A percentile compares a stretch with the other conserved stretches of the same genome.
Evolutionary conservation across 2,888 invertebrate species (phyloP).

Genomic region (Eristalis intricaria): DNA sequence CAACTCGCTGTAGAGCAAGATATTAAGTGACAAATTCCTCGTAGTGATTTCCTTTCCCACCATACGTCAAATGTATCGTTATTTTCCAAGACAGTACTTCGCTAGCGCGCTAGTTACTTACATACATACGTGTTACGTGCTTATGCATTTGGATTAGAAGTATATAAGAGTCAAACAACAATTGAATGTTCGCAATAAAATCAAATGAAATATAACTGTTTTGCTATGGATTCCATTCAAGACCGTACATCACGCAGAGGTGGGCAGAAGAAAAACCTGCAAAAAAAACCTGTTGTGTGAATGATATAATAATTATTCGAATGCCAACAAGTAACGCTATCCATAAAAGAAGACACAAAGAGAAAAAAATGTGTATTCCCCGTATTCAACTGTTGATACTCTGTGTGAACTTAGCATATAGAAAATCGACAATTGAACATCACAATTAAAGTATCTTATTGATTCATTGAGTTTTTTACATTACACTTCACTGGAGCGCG

Average conservation of each 20-base stretch:
- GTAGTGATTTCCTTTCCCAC: not conserved
- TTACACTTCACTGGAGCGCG: too few relatives aligned
- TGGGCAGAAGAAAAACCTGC: constrained; percentile 45
- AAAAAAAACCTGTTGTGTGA: constrained; percentile 59
- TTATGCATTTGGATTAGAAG: constrained; percentile 40
- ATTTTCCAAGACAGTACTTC: constrained; percentile 41
- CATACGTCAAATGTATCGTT: constrained; percentile 39
- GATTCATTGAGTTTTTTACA: not conserved
- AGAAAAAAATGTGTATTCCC: constrained; percentile 14
- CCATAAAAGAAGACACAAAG: constrained; percentile 43
- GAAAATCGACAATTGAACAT: not conserved
- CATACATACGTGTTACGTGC: not conserved
- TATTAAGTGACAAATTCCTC: constrained; percentile 28
- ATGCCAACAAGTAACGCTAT: constrained; percentile 53
- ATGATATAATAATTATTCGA: constrained; percentile 68
- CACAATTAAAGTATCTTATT: not conserved
- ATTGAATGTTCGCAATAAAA: constrained; percentile 73
- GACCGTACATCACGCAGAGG: constrained; percentile 55
- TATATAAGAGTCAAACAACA: constrained; percentile 47
- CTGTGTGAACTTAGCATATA: not conserved
- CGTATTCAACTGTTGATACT: constrained; percentile 37
- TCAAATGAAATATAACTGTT: constrained; percentile 79
- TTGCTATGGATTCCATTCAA: constrained; percentile 70
- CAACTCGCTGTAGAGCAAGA: not conserved
- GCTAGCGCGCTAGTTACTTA: constrained; percentile 15